Conservation (phyloP, 2,113 vertebrate species). For the Melanerpes aurifrons region DNA sequence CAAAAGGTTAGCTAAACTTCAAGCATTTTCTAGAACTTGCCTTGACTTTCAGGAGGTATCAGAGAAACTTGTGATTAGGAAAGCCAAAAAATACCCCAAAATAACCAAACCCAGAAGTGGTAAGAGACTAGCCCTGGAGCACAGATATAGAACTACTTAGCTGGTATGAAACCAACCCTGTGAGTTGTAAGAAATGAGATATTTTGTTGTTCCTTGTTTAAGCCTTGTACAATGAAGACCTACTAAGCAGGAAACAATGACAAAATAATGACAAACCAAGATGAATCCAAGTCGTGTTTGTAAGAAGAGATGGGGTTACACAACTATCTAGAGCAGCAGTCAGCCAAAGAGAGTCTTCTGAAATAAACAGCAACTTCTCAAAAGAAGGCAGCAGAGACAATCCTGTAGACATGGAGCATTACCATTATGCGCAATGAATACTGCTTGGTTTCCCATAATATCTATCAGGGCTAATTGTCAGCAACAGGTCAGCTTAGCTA, state of each 20-base stretch:
- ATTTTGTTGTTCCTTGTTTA: not conserved
- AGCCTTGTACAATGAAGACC: not conserved
- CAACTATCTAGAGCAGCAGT: not conserved
- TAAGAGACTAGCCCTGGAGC: not conserved
- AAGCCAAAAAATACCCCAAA: not conserved
- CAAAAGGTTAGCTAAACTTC: not conserved
- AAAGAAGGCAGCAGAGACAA: not conserved
- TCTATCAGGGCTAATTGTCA: not conserved
- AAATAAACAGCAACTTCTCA: not conserved
- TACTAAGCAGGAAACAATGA: not conserved
- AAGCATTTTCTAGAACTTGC: not conserved
- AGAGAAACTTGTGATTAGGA: not conserved
- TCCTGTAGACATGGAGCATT: not conserved
- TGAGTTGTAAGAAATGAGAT: not conserved
- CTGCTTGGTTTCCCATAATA: not conserved
- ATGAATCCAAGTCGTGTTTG: not conserved
- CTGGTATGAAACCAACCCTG: not conserved
- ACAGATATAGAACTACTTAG: not conserved
- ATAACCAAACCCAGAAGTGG: not conserved
- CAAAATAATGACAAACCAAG: not conserved
- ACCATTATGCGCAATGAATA: accelerated
- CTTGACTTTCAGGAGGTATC: not conserved
- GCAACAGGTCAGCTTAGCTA: not conserved
- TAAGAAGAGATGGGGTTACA: not conserved
- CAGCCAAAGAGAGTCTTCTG: not conserved